Percentiles rank a stretch among this genome's conserved stretches.
Conservation (phyloP, 2,113 vertebrate genomes). For the Phycodurus eques region DNA sequence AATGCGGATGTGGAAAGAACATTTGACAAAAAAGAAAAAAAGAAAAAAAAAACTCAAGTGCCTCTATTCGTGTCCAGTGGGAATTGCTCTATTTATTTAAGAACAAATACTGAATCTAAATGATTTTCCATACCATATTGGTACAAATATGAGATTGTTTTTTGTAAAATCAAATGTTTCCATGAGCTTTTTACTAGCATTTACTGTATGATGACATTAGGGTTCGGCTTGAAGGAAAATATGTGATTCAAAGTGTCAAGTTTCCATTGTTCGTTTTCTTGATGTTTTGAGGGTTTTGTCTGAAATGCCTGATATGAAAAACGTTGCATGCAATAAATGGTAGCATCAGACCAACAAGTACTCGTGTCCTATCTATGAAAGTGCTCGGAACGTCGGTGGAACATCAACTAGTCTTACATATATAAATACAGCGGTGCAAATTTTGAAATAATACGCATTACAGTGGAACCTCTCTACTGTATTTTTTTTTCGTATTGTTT, state of each 20-base stretch:
- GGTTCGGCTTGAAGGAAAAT: conserved; percentile 70
- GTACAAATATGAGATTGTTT: conserved; percentile 77
- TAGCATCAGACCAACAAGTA: conserved; percentile 53
- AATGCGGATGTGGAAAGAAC: conserved; percentile 60
- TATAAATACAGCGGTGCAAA: neutral
- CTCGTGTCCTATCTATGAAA: neutral
- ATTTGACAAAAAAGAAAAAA: conserved; percentile 58
- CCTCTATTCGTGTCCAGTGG: conserved; percentile 74
- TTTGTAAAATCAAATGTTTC: conserved; percentile 77
- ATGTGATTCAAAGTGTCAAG: conserved; percentile 55
- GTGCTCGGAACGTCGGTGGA: too few species aligned
- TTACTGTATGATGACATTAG: conserved; percentile 62
- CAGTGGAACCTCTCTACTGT: too few species aligned
- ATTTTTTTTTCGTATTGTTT: too few species aligned
- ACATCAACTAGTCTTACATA: too few species aligned
- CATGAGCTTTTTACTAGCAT: conserved; percentile 73
- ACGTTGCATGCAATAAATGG: conserved; percentile 68
- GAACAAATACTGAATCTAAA: conserved; percentile 74
- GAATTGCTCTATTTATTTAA: conserved; percentile 79
- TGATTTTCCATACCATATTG: conserved; percentile 83
- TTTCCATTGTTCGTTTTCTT: conserved; percentile 53
- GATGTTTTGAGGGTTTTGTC: conserved; percentile 57
- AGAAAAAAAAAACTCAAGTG: conserved; percentile 70
- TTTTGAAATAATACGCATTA: neutral
- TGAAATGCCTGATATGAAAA: conserved; percentile 51